Evolutionary conservation across 2,888 invertebrate genomes (phyloP).

Genomic region (Lamellibrachia columna): DNA sequence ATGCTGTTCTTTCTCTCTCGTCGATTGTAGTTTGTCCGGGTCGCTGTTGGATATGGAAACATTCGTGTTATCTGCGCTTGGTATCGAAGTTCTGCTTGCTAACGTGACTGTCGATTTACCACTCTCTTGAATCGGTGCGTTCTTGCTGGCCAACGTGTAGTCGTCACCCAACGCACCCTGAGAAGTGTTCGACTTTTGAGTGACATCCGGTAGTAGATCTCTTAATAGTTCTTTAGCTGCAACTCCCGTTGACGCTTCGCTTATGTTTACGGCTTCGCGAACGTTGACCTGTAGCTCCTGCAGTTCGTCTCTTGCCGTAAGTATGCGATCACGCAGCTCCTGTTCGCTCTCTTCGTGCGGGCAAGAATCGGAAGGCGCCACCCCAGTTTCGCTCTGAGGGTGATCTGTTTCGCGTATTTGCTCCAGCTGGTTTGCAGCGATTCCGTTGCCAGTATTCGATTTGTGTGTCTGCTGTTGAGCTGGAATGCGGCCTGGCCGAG

Average conservation of each 20-base stretch:
- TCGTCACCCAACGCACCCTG: background rate
- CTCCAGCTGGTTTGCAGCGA: background rate
- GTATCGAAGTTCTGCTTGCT: background rate
- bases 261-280: background rate
- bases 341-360: background rate
- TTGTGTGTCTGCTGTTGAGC: background rate
- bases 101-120: background rate
- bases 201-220: background rate
- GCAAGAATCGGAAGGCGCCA: background rate
- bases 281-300: background rate
- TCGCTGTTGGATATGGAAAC: background rate
- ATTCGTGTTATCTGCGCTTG: background rate
- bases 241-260: background rate
- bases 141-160: background rate
- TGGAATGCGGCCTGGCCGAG: background rate
- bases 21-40: background rate
- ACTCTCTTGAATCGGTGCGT: background rate
- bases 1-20: background rate
- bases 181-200: background rate
- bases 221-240: background rate
- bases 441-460: background rate
- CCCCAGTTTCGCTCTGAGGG: background rate
- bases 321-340: background rate
- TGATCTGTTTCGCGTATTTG: conserved; percentile 8
- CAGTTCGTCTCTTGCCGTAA: background rate